phyloP scores from a whole-genome alignment of 2,888 invertebrate genomes.

The Odontocolon sp. region DNA sequence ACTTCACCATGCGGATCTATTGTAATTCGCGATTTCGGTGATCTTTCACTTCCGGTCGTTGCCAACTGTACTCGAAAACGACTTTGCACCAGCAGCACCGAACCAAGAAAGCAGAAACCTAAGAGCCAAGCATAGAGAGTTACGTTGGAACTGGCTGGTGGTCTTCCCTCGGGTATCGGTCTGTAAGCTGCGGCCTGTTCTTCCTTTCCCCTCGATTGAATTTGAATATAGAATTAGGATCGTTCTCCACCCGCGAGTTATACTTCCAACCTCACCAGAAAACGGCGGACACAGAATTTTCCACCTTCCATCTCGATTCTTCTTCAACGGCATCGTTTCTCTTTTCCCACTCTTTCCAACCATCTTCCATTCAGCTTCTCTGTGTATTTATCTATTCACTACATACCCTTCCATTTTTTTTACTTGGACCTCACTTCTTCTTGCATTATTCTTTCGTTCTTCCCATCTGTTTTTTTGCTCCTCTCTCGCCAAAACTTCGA shows the following conservation, averaged over 20 bases:
- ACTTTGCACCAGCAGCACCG: background rate
- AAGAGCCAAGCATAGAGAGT: conserved; percentile 8
- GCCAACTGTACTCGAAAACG: conserved; percentile 50
- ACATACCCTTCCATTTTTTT: background rate
- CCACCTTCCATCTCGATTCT: background rate
- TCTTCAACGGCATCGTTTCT: background rate
- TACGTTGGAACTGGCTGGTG: conserved; percentile 13
- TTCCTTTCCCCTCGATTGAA: conserved; percentile 54
- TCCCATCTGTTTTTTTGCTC: background rate
- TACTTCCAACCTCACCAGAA: background rate
- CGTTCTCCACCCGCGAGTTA: conserved; percentile 44
- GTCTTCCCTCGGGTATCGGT: conserved; percentile 24
- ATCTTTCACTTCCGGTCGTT: conserved; percentile 62
- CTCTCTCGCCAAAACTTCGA: background rate
- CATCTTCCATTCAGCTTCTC: background rate
- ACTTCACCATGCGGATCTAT: no score
- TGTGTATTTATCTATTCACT: background rate
- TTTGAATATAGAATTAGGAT: conserved; percentile 59
- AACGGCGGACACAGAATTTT: background rate
- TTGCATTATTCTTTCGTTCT: no score
- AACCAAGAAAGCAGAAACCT: background rate
- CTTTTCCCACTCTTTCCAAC: background rate
- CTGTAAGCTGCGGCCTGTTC: conserved; percentile 16
- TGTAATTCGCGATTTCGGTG: conserved; percentile 33
- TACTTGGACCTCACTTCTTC: no score